Base-by-base conservation (phyloP, 1,140 invertebrate genomes). In the Gryllus bimaculatus region DNA sequence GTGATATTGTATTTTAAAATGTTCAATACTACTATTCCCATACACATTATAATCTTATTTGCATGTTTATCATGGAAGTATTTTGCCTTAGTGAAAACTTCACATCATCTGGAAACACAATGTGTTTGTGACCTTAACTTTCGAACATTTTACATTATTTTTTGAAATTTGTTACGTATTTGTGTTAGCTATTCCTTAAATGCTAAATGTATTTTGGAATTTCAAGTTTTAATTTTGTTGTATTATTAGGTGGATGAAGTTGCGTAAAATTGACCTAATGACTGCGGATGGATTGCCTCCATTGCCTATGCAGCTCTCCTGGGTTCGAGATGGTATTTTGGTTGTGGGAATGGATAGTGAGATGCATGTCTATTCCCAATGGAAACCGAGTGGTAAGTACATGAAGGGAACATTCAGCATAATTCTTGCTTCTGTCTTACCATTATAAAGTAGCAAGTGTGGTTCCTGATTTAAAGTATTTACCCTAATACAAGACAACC, bases 321-420 rank as follows among this genome's bases (percentile, higher is more conserved):
- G 98, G 98, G 97, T 99, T 0, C 90, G 98, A 48, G 97, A 98
- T 83, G 98, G 98, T 7, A 97, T 99, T 81, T 87, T 99, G 7
- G 96, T 99, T 0, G 96, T 99, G 8, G 98, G 97, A 39, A 99
- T 99, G 97, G 96, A 99, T 84, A 99, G 97, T 48, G 98, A 99
- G 86, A 99, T 99, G 96, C 96, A 99, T 83, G 96, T 99, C 0
- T 99, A 99, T 84, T 98, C 96, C 0, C 98, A 99, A 85, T 99
- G 98, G 98, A 95, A 95, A 83, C 93, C 93, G 5, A 91, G 91
- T 78, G 74, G 86, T 86, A 83, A 83, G 83, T 83, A 47, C 8
- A 48, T 0, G 76, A 20, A 5, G n/a, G 8, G n/a, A 5, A 77
- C 26, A 20, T 77, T 47, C 13, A 47, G 18, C 13, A 48, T 77